Evolutionary conservation across 1,140 invertebrate genomes (phyloP).

Genomic region (Camponotus floridanus): DNA sequence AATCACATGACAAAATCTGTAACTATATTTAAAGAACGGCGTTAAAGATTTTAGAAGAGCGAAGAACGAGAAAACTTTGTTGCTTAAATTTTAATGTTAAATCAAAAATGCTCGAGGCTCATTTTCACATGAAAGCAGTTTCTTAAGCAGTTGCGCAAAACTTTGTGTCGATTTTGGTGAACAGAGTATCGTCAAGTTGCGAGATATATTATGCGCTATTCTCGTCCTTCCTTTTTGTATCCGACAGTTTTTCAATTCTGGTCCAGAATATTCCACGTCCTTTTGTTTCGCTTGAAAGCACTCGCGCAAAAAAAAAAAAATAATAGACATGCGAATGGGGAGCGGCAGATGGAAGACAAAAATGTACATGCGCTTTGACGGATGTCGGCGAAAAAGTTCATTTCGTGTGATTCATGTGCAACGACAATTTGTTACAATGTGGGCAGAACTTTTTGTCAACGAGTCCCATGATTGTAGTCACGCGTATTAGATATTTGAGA

Average conservation of each 20-base stretch:
- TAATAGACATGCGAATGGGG: conserved; percentile 28
- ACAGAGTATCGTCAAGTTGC: conserved; percentile 6
- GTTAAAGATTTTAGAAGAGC: neutral
- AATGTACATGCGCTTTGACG: conserved; percentile 44
- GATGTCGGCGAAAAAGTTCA: conserved; percentile 15
- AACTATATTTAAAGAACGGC: neutral
- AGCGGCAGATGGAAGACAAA: conserved; percentile 35
- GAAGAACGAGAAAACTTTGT: neutral
- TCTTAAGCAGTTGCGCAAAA: conserved; percentile 1
- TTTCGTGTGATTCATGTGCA: conserved; percentile 56
- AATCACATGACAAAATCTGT: neutral
- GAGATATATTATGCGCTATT: conserved; percentile 27
- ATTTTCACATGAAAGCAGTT: conserved; percentile 31
- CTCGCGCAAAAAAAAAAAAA: conserved; percentile 27
- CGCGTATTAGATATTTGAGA: conserved; percentile 40
- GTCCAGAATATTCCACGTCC: neutral
- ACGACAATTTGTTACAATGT: conserved; percentile 52
- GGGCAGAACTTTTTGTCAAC: conserved; percentile 7
- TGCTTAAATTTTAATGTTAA: conserved; percentile 32
- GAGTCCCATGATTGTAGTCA: conserved; percentile 41
- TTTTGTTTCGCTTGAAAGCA: conserved; percentile 34
- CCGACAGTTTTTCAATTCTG: conserved; percentile 37
- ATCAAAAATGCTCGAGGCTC: conserved; percentile 16
- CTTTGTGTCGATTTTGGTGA: conserved; percentile 14
- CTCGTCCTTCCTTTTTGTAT: neutral